phyloP scores from a whole-genome alignment of 1,140 invertebrate species.

The Chelonus insularis region DNA sequence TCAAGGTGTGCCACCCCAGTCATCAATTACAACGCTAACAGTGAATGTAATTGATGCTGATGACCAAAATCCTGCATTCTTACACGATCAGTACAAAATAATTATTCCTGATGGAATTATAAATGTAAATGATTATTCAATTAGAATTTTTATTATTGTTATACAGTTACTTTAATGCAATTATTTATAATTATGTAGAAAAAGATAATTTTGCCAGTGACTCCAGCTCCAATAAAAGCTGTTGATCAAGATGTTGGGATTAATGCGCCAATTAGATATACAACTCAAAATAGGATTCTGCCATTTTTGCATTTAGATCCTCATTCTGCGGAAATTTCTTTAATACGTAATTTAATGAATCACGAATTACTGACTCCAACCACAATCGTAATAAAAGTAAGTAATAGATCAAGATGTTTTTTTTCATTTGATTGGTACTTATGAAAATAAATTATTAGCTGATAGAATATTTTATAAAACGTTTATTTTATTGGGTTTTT shows the following conservation, averaged over 20 bases:
- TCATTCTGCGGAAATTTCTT: constrained; percentile 65
- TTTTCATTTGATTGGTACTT: neutral
- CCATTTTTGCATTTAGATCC: constrained; percentile 61
- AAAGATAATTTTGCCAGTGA: constrained; percentile 63
- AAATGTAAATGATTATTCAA: constrained; percentile 56
- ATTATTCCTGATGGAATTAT: constrained; percentile 67
- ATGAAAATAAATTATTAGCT: neutral
- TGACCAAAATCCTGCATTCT: constrained; percentile 87
- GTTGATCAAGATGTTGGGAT: constrained; percentile 82
- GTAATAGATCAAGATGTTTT: neutral
- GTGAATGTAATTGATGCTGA: constrained; percentile 87
- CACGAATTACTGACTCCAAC: constrained; percentile 68
- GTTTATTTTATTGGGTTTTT: constrained; percentile 19
- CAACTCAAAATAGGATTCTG: constrained; percentile 59
- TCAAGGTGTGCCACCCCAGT: constrained; percentile 78
- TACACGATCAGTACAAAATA: constrained; percentile 75
- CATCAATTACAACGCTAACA: constrained; percentile 73
- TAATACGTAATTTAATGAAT: constrained; percentile 65
- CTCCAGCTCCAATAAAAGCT: constrained; percentile 69
- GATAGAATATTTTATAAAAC: constrained; percentile 4
- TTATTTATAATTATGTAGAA: too few relatives aligned
- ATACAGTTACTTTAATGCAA: too few relatives aligned
- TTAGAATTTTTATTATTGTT: neutral
- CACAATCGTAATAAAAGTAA: constrained; percentile 69
- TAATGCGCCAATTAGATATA: constrained; percentile 74